phyloP scores from a whole-genome alignment of 2,888 invertebrate genomes.

The Strigamia transsilvanica region DNA sequence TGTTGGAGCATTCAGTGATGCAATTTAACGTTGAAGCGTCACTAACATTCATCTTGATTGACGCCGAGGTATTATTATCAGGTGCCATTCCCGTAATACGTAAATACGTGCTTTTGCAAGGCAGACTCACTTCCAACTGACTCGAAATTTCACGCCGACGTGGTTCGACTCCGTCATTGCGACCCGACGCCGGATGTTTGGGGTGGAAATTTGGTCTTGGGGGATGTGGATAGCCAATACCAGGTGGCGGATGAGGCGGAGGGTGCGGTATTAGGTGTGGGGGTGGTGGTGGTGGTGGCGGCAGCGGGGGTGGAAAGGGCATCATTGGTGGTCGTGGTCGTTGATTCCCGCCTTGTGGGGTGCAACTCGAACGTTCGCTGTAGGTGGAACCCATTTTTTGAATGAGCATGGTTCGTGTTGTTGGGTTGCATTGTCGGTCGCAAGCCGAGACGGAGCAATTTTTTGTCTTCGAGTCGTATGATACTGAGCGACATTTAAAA shows the following conservation, averaged over 20 bases:
- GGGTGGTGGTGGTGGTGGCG: neutral
- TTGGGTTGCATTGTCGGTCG: conserved; percentile 77
- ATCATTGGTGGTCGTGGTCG: neutral
- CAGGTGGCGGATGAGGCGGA: neutral
- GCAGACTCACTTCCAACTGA: neutral
- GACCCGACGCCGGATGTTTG: neutral
- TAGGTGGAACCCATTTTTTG: conserved; percentile 40
- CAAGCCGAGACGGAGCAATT: conserved; percentile 75
- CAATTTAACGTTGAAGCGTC: neutral
- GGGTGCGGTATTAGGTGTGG: neutral
- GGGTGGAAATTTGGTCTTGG: neutral
- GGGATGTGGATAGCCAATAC: neutral
- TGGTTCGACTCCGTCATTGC: neutral
- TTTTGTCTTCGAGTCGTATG: conserved; percentile 66
- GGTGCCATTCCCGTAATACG: conserved; percentile 22
- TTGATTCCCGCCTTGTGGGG: neutral
- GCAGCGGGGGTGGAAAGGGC: conserved; percentile 23
- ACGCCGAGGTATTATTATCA: neutral
- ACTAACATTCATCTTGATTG: neutral
- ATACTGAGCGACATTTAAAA: conserved; percentile 70
- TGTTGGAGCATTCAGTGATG: neutral
- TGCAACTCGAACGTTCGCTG: conserved; percentile 50
- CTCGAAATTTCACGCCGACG: neutral
- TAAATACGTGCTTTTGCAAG: conserved; percentile 6
- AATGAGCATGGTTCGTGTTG: conserved; percentile 28